A percentile compares a stretch with the other conserved stretches of the same genome.
These are phyloP conservation scores for Cosmia pyralina DNA, from an alignment of 2,888 invertebrate species.

Conservation along the genomic window DNA sequence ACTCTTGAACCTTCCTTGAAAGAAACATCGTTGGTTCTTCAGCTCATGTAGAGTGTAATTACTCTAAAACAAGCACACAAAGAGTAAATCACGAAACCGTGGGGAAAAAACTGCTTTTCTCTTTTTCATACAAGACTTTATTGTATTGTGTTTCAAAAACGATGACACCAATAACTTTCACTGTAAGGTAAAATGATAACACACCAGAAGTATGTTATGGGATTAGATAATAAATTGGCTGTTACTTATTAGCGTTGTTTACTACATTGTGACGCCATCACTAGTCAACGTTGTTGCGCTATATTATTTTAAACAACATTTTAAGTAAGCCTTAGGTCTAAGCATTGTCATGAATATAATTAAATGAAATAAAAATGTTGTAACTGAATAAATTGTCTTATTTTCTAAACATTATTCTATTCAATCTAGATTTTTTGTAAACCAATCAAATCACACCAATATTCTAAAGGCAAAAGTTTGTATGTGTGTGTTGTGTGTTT, in stretches of 20 bases:
- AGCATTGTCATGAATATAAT: conserved; percentile 69
- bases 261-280: conserved; percentile 53
- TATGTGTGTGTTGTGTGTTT: too few species aligned
- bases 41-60: background rate
- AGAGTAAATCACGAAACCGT: background rate
- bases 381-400: conserved; percentile 58
- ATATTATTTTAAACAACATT: conserved; percentile 66
- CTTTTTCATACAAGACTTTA: background rate
- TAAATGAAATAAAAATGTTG: conserved; percentile 70
- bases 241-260: conserved; percentile 66
- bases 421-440: background rate
- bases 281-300: conserved; percentile 40
- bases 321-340: conserved; percentile 65
- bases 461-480: too few species aligned
- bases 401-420: conserved; percentile 1
- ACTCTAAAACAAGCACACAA: background rate
- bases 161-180: conserved; percentile 76
- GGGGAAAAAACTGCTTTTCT: too few species aligned
- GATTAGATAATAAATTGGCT: conserved; percentile 69
- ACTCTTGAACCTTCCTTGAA: background rate
- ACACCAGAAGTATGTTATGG: conserved; percentile 84
- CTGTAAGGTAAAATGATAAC: conserved; percentile 88
- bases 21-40: conserved; percentile 5
- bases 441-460: too few species aligned
- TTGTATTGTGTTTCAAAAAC: conserved; percentile 77